Conservation (phyloP, 2,888 invertebrate genomes). For the Operophtera brumata region DNA sequence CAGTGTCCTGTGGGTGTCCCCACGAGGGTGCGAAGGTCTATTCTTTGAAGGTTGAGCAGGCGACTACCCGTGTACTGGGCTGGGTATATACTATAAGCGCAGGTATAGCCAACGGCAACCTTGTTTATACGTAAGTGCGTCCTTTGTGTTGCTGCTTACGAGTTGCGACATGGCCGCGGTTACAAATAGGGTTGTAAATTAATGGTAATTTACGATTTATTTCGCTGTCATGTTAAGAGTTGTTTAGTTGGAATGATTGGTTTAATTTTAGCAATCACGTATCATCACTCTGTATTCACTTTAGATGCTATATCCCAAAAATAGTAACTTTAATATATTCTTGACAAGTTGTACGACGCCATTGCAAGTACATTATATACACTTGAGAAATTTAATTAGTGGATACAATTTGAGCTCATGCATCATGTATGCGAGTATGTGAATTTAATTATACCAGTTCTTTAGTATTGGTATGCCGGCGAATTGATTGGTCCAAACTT, state of each 20-base stretch:
- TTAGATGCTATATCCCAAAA: not conserved
- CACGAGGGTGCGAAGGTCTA: too few relatives aligned
- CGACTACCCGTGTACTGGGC: too few relatives aligned
- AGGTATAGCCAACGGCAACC: not conserved
- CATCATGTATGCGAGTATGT: too few relatives aligned
- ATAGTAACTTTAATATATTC: not conserved
- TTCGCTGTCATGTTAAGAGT: constrained; percentile 8
- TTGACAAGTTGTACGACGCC: not conserved
- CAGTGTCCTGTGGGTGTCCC: too few relatives aligned
- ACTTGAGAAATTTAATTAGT: not conserved
- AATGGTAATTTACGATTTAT: constrained; percentile 20
- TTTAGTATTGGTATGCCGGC: too few relatives aligned
- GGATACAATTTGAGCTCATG: too few relatives aligned
- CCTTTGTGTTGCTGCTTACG: constrained; percentile 33
- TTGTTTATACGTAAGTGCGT: constrained; percentile 4
- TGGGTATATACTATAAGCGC: too few relatives aligned
- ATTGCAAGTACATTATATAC: not conserved
- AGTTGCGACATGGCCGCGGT: constrained; percentile 36
- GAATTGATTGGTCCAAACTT: not conserved
- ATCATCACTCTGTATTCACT: not conserved
- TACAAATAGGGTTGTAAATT: constrained; percentile 27
- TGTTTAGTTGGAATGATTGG: constrained; percentile 14
- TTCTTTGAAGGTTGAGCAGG: too few relatives aligned
- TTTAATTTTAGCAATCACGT: constrained; percentile 5
- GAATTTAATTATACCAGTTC: too few relatives aligned